Evolutionary conservation across 2,888 invertebrate genomes (phyloP).

Genomic region (Charanyca ferruginea): DNA sequence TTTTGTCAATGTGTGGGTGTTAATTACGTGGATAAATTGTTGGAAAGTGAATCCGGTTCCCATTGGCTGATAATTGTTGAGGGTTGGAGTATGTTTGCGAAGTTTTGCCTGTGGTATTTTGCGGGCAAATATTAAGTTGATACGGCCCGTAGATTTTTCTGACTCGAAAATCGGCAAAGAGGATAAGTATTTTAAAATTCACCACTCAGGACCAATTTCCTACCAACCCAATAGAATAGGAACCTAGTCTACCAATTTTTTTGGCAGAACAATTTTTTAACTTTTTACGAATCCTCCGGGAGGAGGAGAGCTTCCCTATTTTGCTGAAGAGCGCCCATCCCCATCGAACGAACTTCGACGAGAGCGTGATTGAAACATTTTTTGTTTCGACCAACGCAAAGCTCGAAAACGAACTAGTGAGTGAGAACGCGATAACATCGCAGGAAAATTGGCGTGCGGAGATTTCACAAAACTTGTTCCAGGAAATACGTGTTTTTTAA

Average conservation of each 20-base stretch:
- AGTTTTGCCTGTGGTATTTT: not conserved
- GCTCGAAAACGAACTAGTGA: too few species aligned
- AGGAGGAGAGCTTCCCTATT: slow-evolving; percentile 1
- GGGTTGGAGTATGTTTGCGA: not conserved
- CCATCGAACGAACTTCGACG: too few species aligned
- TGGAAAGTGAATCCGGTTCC: not conserved
- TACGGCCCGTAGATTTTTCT: not conserved
- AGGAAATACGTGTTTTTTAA: too few species aligned
- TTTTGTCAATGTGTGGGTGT: slow-evolving; percentile 42
- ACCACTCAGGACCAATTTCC: slow-evolving; percentile 17
- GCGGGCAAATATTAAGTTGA: not conserved
- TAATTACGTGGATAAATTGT: slow-evolving; percentile 33
- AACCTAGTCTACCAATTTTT: slow-evolving; percentile 25
- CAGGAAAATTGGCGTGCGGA: too few species aligned
- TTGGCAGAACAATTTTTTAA: slow-evolving; percentile 9
- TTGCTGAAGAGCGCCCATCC: too few species aligned
- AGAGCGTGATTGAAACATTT: too few species aligned
- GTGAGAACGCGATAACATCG: too few species aligned
- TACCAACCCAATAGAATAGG: slow-evolving; percentile 24
- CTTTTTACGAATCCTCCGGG: slow-evolving; percentile 10
- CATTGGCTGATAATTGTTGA: slow-evolving; percentile 9
- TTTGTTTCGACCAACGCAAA: too few species aligned
- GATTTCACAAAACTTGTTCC: too few species aligned
- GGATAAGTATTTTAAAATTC: not conserved
- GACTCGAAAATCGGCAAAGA: slow-evolving; percentile 1